Conservation (phyloP, 1,140 invertebrate species). For the Euglossa dilemma region DNA sequence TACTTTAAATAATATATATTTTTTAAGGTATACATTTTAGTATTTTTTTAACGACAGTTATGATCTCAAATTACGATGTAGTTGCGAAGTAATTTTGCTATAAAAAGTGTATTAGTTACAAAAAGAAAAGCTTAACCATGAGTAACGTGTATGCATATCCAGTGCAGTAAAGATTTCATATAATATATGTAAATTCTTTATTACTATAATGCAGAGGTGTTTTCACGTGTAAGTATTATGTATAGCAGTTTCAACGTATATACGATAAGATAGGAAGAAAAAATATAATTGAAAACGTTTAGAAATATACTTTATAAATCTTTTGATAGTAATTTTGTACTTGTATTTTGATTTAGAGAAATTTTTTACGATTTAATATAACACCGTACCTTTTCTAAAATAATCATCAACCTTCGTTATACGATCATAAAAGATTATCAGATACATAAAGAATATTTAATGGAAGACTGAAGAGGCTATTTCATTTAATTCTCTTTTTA, state of each 20-base stretch:
- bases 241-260: not conserved
- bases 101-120: not conserved
- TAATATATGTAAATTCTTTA: slow-evolving; percentile 7
- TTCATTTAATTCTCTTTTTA: not conserved
- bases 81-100: slow-evolving; percentile 7
- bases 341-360: not conserved
- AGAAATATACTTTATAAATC: slow-evolving; percentile 2
- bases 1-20: not conserved
- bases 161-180: not conserved
- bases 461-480: slow-evolving; percentile 46
- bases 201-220: not conserved
- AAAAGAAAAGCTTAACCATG: not conserved
- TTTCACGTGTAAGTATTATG: not conserved
- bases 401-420: not conserved
- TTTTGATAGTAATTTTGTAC: slow-evolving; percentile 9
- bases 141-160: not conserved
- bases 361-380: not conserved
- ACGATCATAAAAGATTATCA: not conserved
- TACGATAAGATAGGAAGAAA: not conserved
- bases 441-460: slow-evolving; percentile 18
- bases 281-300: not conserved
- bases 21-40: not conserved
- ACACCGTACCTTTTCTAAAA: not conserved
- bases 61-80: slow-evolving; percentile 31
- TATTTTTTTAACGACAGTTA: not conserved